A percentile compares a stretch with the other conserved stretches of the same genome.
phyloP scores from a whole-genome alignment of 2,888 invertebrate species.

The Brachylomia viminalis region DNA sequence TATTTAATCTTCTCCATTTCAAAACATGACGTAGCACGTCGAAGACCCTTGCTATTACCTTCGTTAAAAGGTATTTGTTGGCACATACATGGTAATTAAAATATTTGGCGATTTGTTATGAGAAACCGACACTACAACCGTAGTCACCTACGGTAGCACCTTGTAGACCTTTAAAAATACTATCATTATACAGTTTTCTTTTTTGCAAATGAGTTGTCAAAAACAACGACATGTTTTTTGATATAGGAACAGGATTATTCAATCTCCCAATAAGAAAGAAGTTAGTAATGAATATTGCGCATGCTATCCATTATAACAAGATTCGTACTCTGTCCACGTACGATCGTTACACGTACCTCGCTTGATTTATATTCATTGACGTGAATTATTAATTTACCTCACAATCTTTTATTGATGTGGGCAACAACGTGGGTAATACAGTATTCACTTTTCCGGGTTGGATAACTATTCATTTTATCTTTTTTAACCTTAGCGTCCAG shows the following conservation, averaged over 20 bases:
- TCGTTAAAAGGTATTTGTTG: neutral
- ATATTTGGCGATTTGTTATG: neutral
- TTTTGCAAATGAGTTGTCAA: neutral
- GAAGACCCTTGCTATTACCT: too few species aligned
- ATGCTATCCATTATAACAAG: neutral
- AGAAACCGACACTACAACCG: neutral
- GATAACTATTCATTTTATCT: conserved; percentile 9
- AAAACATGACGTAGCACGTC: neutral
- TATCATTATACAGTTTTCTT: neutral
- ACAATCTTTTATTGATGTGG: conserved; percentile 65
- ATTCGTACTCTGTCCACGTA: conserved; percentile 52
- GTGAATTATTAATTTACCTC: conserved; percentile 68
- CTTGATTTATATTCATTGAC: conserved; percentile 67
- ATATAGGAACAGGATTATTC: conserved; percentile 4
- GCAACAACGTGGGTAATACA: conserved; percentile 29
- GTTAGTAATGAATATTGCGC: conserved; percentile 11
- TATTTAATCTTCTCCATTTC: neutral
- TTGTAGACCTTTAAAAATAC: neutral
- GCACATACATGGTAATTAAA: neutral
- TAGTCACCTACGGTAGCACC: too few species aligned
- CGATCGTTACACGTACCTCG: conserved; percentile 62
- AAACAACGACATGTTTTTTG: neutral
- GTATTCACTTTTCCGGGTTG: conserved; percentile 55
- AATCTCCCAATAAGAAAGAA: conserved; percentile 1
- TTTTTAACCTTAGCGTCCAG: neutral